Base-by-base conservation (phyloP, 2,113 vertebrate genomes). In the Seriola quinqueradiata region DNA sequence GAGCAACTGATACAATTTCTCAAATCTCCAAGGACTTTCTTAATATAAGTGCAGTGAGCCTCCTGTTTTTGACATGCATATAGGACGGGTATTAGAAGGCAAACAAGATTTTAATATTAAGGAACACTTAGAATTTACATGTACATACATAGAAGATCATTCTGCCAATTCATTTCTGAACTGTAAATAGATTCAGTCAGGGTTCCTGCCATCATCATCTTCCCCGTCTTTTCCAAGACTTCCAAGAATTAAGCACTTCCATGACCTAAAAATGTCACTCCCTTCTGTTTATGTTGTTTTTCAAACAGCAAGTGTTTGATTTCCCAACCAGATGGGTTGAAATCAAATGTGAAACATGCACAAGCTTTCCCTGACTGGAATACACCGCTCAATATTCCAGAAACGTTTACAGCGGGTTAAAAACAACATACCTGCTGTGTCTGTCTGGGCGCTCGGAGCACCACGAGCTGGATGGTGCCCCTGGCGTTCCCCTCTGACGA, bases 401-500 rank as follows among this genome's bases (percentile, higher is more conserved):
- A 58, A 17, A 9, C 5, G 28, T 44, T 55, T 11, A 1, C 6
- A 50, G 8, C 25, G 1, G 14, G 38, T 19, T 19, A 44, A 8
- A 8, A 44, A 42, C 5, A 17, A 17, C 21, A 10, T 25, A 25
- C 10, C 50, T 1, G 58, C 12, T 16, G 44, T 86, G 91, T 91
- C 91, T 91, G 90, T 75, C 63, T 71, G 42, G 85, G 28, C 0
- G 11, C 23, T 25, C 89, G 94, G 2, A 97, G 93, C 87, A 99
- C 94, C 0, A 99, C 96, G 3, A 99, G 87, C 82, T 99, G 97
- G 90, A 99, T 99, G 95, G 95, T 97, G 3, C 97, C 98, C 7
- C 97, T 92, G 42, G 96, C 92, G 85, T 97, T 99, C 14, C 97
- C 97, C 84, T 99, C 97, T 77, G 96, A 97, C 50, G 98, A 99